These are phyloP conservation scores for Diabrotica balteata DNA, from an alignment of 2,888 invertebrate genomes.

Conservation along the genomic window DNA sequence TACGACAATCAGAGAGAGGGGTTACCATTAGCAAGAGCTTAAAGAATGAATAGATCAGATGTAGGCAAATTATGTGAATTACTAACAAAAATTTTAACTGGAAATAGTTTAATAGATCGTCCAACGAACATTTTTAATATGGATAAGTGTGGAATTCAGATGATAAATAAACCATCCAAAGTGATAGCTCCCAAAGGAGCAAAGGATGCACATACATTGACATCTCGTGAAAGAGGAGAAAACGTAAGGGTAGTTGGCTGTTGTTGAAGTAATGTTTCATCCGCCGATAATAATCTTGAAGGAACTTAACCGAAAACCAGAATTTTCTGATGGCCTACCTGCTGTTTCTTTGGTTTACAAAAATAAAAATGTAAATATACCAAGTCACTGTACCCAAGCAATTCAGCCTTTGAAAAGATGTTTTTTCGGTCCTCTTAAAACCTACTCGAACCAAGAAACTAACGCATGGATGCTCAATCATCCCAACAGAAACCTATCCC, in stretches of 20 bases:
- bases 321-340: slow-evolving; percentile 36
- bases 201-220: too few relatives aligned
- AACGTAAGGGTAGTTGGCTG: slow-evolving; percentile 28
- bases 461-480: too few relatives aligned
- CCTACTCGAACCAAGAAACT: too few relatives aligned
- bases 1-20: too few relatives aligned
- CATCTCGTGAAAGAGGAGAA: slow-evolving; percentile 24
- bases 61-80: too few relatives aligned
- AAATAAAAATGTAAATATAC: slow-evolving; percentile 27
- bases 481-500: too few relatives aligned
- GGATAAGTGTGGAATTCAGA: not conserved
- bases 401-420: not conserved
- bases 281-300: slow-evolving; percentile 36
- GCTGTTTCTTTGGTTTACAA: slow-evolving; percentile 36
- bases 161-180: too few relatives aligned
- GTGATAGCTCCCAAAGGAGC: too few relatives aligned
- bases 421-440: too few relatives aligned
- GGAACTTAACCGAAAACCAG: slow-evolving; percentile 36
- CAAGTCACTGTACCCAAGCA: not conserved
- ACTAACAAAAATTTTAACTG: slow-evolving; percentile 17
- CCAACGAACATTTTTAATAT: slow-evolving; percentile 19
- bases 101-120: slow-evolving; percentile 18
- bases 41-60: too few relatives aligned
- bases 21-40: too few relatives aligned
- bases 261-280: slow-evolving; percentile 30